Evolutionary conservation across 1,140 invertebrate genomes (phyloP), one percentile per base, ranked within the genome.

Genomic region (Drosophila eugracilis): DNA sequence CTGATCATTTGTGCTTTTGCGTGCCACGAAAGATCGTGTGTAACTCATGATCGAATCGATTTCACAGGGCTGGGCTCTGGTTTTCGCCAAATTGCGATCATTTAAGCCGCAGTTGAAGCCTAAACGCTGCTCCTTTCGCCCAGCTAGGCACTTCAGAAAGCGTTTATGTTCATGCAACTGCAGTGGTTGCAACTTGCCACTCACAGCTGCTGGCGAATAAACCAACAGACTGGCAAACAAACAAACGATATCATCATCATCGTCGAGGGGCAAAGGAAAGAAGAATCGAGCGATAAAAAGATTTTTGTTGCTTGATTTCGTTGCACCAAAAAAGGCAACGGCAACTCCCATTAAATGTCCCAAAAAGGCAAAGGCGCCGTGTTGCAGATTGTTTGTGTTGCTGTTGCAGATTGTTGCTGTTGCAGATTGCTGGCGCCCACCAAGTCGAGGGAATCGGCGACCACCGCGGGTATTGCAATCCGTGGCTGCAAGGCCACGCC

Each of bases 271-370:
- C 14, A 53, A 15, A 45, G 3, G 3, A 15, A 44, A 36, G 7
- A 48, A 36, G 30, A n/a, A 37, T 39, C 34, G 57, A 66, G 70
- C 74, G 81, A 75, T 86, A 75, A 81, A 81, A 75, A 67, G 73
- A 78, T 88, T 75, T 88, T 69, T 88, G 83, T 88, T 75, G 58
- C 73, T 88, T 88, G 84, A 83, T 88, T 88, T 88, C 54, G 78
- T 58, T 88, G 83, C 67, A 83, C 83, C 83, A 88, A 88, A 88
- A 83, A 88, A 88, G 83, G 83, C 83, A 88, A 88, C 78, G 83
- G 78, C 83, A 88, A 88, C 83, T 88, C 83, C 83, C 83, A 88
- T 88, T 88, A 88, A 88, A 83, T 54, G 55, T 76, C 83, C 83
- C 78, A 83, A 88, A 83, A 88, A 88, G 83, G 83, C 71, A 81